Conservation (phyloP, 2,113 vertebrate species). For the Gallinago paraguaiae region DNA sequence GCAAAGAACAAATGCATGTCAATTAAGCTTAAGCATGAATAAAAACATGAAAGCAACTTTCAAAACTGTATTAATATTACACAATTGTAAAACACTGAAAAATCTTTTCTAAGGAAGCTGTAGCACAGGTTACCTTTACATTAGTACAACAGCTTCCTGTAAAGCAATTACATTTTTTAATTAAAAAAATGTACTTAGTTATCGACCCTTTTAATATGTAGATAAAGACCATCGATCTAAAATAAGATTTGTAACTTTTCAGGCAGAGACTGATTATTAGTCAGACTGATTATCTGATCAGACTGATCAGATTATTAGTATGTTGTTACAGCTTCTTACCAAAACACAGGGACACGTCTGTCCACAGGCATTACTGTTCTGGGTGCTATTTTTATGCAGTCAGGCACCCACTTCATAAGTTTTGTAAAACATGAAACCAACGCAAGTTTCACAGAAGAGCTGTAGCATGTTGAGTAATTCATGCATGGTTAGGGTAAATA, state of each 20-base stretch:
- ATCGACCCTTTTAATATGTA: not conserved
- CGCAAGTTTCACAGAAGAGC: not conserved
- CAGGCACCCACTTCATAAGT: rapidly evolving
- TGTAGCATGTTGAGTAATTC: not conserved
- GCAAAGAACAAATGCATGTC: not conserved
- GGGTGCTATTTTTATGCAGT: not conserved
- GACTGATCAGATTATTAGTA: not conserved
- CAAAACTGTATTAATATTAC: not conserved
- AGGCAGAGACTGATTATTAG: not conserved
- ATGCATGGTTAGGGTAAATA: not conserved
- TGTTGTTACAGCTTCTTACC: not conserved
- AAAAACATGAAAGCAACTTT: not conserved
- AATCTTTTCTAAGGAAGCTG: not conserved
- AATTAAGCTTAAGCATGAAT: not conserved
- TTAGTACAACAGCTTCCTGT: not conserved
- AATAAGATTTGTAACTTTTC: not conserved
- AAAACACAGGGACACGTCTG: not conserved
- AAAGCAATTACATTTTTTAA: not conserved
- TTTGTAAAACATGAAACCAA: not conserved
- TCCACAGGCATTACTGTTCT: not conserved
- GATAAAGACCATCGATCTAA: slow-evolving; percentile 3
- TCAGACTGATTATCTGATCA: too few relatives aligned
- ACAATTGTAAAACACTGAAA: not conserved
- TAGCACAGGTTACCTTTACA: not conserved
- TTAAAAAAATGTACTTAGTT: not conserved